These are phyloP conservation scores for Pachyramphus minor DNA, from an alignment of 2,113 vertebrate species.

Conservation along the genomic window DNA sequence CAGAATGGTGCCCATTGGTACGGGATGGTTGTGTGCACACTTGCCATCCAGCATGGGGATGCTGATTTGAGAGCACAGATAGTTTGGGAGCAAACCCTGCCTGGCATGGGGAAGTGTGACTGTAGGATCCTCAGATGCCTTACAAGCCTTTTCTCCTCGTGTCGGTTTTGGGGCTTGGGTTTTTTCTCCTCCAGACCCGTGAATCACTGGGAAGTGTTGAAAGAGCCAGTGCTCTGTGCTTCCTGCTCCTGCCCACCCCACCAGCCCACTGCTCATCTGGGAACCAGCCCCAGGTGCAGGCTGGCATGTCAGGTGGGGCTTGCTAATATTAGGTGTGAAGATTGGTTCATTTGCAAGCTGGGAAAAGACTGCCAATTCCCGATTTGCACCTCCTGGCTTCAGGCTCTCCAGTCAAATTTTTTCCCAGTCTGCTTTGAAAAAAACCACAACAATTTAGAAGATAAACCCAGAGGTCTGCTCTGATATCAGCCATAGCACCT, in stretches of 20 bases:
- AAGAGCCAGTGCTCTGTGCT: neutral
- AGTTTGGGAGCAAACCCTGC: neutral
- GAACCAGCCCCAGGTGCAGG: neutral
- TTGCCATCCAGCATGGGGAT: neutral
- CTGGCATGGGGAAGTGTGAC: neutral
- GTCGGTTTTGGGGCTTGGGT: neutral
- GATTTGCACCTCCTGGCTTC: neutral
- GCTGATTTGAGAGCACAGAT: neutral
- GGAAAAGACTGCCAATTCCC: neutral
- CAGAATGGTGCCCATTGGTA: rapidly evolving
- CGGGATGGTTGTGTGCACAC: rapidly evolving
- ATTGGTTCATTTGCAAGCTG: neutral
- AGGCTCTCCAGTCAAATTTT: neutral
- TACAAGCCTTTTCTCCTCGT: neutral
- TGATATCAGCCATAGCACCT: neutral
- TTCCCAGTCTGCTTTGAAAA: neutral
- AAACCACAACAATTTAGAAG: neutral
- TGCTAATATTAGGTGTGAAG: conserved; percentile 3
- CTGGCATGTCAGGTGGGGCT: neutral
- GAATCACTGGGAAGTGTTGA: neutral
- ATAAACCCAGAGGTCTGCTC: neutral
- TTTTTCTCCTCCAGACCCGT: neutral
- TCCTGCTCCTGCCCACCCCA: neutral
- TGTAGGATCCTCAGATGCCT: neutral
- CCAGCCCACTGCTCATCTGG: neutral